These are phyloP conservation scores for Drosophila multiciliata DNA, from an alignment of 2,888 invertebrate genomes.

Conservation along the genomic window DNA sequence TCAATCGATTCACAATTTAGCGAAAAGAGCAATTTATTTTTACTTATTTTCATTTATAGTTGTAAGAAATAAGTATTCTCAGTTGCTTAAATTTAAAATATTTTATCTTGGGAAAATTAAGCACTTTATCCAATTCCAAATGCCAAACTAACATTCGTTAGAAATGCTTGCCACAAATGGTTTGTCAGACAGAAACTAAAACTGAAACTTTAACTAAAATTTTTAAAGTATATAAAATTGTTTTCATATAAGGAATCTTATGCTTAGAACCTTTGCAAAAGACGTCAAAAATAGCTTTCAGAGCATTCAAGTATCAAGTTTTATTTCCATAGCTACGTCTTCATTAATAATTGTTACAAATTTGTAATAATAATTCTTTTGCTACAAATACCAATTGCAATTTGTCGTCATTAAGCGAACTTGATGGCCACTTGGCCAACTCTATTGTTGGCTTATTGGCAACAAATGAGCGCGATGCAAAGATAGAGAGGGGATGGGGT, in stretches of 20 bases:
- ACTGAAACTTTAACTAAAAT: too few species aligned
- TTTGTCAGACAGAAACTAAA: background rate
- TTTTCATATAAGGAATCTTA: background rate
- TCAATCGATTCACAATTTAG: background rate
- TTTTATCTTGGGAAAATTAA: background rate
- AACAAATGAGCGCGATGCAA: conserved; percentile 21
- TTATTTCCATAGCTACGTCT: background rate
- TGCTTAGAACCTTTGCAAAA: background rate
- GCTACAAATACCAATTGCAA: conserved; percentile 47
- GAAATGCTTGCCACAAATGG: background rate
- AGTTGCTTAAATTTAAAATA: background rate
- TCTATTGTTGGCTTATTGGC: conserved; percentile 61
- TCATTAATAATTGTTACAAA: conserved; percentile 18
- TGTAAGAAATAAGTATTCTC: background rate
- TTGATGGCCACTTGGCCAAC: conserved; percentile 50
- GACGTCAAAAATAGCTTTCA: background rate
- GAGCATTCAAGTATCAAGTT: background rate
- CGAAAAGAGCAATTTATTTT: background rate
- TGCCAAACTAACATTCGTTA: background rate
- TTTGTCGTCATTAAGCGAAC: conserved; percentile 67
- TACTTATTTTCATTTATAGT: background rate
- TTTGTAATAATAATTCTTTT: conserved; percentile 31
- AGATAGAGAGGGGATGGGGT: background rate
- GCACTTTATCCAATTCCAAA: background rate
- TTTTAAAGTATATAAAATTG: background rate